A percentile compares a stretch with the other conserved stretches of the same genome.
Evolutionary conservation across 2,797 vertebrate genomes (phyloP).

Genomic region (Galagoides demidoff): DNA sequence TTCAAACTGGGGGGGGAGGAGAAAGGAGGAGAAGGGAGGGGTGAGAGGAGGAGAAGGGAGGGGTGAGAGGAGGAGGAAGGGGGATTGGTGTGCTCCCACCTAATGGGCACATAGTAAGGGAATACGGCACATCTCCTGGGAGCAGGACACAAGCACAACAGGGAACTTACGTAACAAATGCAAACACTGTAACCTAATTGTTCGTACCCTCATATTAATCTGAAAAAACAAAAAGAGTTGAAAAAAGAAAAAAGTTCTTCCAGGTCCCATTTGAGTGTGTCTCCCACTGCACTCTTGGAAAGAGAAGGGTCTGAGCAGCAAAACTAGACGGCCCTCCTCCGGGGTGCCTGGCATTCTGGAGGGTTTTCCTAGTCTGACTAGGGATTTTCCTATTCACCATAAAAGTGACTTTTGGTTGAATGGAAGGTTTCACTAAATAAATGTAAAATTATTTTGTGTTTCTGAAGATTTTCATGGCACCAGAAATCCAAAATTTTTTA

Average conservation of each 20-base stretch:
- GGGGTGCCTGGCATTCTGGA: neutral
- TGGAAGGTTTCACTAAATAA: slow-evolving; percentile 17
- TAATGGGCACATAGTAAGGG: too few relatives aligned
- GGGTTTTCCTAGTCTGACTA: neutral
- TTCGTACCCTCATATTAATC: too few relatives aligned
- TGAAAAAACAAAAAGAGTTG: too few relatives aligned
- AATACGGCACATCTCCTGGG: too few relatives aligned
- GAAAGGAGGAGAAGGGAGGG: too few relatives aligned
- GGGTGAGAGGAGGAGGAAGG: too few relatives aligned
- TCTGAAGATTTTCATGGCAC: slow-evolving; percentile 5
- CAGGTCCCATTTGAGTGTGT: neutral
- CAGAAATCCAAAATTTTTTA: slow-evolving; percentile 10
- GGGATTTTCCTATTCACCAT: neutral
- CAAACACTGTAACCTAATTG: too few relatives aligned
- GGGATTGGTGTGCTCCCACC: too few relatives aligned
- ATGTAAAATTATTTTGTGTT: neutral
- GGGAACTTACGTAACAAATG: too few relatives aligned
- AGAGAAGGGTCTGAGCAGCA: neutral
- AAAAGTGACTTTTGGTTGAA: slow-evolving; percentile 1
- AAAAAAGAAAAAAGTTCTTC: neutral
- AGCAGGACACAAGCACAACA: too few relatives aligned
- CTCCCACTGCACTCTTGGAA: neutral
- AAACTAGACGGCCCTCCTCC: neutral
- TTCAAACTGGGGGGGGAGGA: too few relatives aligned
- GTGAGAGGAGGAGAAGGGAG: too few relatives aligned